A percentile compares a stretch with the other conserved stretches of the same genome.
Evolutionary conservation across 1,140 invertebrate species (phyloP).

Genomic region (Neotoxoptera formosana): DNA sequence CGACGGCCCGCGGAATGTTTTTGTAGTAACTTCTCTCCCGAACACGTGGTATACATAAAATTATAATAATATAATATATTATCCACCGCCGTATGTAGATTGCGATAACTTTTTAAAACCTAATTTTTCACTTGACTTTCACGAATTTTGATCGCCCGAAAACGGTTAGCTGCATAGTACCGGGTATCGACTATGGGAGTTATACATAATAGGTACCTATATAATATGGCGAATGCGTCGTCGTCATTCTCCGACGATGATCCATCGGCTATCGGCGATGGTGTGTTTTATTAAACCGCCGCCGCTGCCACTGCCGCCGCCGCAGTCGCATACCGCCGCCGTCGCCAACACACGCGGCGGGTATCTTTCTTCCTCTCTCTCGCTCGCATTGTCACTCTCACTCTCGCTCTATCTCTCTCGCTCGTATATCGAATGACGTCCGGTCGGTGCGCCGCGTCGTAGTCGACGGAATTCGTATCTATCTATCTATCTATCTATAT

Average conservation of each 20-base stretch:
- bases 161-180: not conserved
- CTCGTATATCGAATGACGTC: not conserved
- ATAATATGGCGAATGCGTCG: not conserved
- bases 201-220: not conserved
- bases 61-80: not conserved
- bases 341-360: not conserved
- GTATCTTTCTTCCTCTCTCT: not conserved
- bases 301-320: not conserved
- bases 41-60: not conserved
- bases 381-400: too few relatives aligned
- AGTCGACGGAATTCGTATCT: not conserved
- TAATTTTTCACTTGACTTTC: not conserved
- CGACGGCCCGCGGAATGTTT: slow-evolving; percentile 1
- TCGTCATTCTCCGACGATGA: slow-evolving; percentile 14
- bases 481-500: not conserved
- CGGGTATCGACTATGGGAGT: too few relatives aligned
- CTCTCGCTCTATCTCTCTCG: too few relatives aligned
- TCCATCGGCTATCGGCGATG: not conserved
- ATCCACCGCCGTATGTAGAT: not conserved
- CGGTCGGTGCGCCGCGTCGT: not conserved
- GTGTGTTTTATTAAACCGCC: slow-evolving; percentile 1
- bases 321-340: not conserved
- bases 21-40: slow-evolving; percentile 4
- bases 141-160: not conserved
- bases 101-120: not conserved